Evolutionary conservation across 1,140 invertebrate genomes (phyloP), one percentile per base, ranked within the genome.

Genomic region (Uloborus diversus): DNA sequence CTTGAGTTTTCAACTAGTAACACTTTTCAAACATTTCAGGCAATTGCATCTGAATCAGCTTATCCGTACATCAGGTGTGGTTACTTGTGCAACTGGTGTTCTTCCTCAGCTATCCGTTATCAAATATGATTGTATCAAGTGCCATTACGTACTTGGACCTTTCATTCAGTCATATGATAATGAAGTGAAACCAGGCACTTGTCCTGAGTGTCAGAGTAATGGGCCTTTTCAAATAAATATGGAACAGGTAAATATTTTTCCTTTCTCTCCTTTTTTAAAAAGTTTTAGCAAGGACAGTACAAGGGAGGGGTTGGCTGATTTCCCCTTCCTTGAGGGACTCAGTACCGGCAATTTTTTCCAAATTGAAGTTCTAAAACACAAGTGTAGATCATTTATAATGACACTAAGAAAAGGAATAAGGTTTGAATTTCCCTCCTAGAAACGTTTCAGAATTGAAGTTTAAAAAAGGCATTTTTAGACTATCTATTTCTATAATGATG

Each of bases 41-140:
- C 98, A 98, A 86, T 88, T 99, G 3, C 98, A 99, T 90, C 89
- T 99, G 61, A 99, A 99, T 88, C 96, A 98, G 87, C 83, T 92
- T 59, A 89, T 92, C n/a, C 90, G 96, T 79, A 99, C 97, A 2
- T 89, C 93, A 78, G 98, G 98, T 51, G 98, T 99, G 5, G 96
- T 99, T 1, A 98, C 97, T 0, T 93, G 95, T 1, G 94, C 96
- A 3, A 99, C 98, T 0, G 94, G 96, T 14, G 96, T 99, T 17
- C 86, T 99, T 27, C 98, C 98, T 0, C 98, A 99, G 86, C 88
- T 99, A 7, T 95, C 94, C 5, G 89, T 99, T 14, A 93, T 99
- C 27, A 99, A 98, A 87, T 99, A 97, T 87, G 96, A 99, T 86
- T 99, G 98, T 90, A 93, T 93, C 80, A 95, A 96, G 85, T 99